phyloP scores from a whole-genome alignment of 1,140 invertebrate species.

The Cheumatopsyche charites region DNA sequence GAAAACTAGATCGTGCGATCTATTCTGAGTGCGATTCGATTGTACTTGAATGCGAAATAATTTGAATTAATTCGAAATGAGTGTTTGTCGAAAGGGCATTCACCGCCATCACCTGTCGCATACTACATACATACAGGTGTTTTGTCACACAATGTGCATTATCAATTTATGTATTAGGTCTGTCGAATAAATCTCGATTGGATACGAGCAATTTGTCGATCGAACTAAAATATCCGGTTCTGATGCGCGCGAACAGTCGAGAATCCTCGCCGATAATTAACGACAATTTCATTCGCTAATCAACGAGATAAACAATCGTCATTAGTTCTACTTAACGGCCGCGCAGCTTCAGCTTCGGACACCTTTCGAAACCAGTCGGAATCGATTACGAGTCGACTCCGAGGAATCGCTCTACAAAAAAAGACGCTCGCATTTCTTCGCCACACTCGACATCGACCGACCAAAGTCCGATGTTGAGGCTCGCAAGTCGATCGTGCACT shows the following conservation, averaged over 20 bases:
- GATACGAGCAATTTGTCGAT: background rate
- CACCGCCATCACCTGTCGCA: conserved; percentile 1
- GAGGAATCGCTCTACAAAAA: background rate
- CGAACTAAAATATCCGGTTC: background rate
- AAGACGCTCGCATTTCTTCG: background rate
- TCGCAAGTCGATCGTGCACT: no score
- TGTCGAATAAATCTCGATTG: background rate
- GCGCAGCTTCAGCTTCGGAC: no score
- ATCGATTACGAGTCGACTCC: background rate
- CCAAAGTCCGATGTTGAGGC: no score
- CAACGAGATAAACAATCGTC: background rate
- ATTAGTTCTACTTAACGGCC: no score
- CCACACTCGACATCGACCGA: background rate
- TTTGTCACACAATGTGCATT: background rate
- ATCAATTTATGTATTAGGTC: background rate
- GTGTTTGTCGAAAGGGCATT: background rate
- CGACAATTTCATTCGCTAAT: background rate
- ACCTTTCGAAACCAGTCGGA: no score
- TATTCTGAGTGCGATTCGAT: background rate
- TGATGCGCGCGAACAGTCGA: background rate
- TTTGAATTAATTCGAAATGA: no score
- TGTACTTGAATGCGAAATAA: background rate
- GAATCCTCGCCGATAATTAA: background rate
- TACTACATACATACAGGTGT: conserved; percentile 3
- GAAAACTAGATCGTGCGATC: background rate